Evolutionary conservation across 2,113 vertebrate genomes (phyloP), one percentile per base, ranked within the genome.

Genomic region (Ramphastos sulfuratus): DNA sequence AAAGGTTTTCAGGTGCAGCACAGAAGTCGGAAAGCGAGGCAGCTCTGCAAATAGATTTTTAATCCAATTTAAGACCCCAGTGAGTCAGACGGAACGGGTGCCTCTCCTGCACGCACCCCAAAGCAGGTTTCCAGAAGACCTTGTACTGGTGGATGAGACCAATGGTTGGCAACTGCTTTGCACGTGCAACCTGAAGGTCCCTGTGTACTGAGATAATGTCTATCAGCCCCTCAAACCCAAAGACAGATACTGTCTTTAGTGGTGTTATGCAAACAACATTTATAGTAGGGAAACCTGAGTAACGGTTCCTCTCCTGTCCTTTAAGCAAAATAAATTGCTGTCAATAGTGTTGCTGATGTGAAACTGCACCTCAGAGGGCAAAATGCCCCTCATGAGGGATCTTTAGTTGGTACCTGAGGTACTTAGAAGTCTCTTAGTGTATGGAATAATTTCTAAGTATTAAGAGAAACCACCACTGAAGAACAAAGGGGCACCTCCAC

Each of bases 1-100:
- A 82, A 95, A 94, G 87, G 77, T 79, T 96, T 75, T 96, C 96
- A 96, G 95, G 94, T 95, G 95, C 94, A 91, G 94, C 90, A 94
- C 92, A 92, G 95, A 69, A 96, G 94, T 92, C 69, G 15, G 75
- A 90, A 95, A 92, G 44, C 0, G 1, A 82, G 64, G 89, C 55
- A 60, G 4, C 52, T 64, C 73, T 63, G 89, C 91, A 93, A 93
- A 92, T 67, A 77, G 89, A 48, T 55, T 93, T 95, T 94, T 96
- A 96, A 96, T 96, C 87, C 10, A 6, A 88, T 96, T 96, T 94
- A 92, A 86, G 78, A 65, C 67, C 65, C 48, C 0, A 0, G 48
- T 1, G 30, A 74, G 56, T n/a, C 0, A 0, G 56, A 39, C 7
- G 15, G 39, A 54, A 50, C 0, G 20, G 63, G 60, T 55, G 33